Evolutionary conservation across 1,140 invertebrate species (phyloP).

Genomic region (Eupristina koningsbergeri): DNA sequence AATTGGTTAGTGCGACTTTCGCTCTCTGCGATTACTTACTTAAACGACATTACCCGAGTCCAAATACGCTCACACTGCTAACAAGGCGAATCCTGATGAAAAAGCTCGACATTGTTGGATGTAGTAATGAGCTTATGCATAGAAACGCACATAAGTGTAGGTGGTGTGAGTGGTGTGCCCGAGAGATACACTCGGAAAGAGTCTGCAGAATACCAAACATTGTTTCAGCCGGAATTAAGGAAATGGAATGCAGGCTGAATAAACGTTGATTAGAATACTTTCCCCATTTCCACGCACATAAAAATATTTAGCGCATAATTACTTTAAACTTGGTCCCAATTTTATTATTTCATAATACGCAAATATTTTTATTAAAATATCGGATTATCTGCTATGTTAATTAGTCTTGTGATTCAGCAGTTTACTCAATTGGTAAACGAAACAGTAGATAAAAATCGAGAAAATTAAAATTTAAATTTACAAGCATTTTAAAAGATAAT

Average conservation of each 20-base stretch:
- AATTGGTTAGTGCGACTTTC: conserved; percentile 45
- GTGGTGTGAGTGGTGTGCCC: background rate
- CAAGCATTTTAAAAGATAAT: too few relatives aligned
- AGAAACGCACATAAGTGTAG: background rate
- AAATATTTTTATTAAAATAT: too few relatives aligned
- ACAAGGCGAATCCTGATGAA: background rate
- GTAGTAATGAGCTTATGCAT: background rate
- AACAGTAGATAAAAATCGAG: too few relatives aligned
- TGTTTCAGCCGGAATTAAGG: background rate
- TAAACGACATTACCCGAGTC: background rate
- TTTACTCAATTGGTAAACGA: too few relatives aligned
- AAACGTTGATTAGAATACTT: background rate
- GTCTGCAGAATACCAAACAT: background rate
- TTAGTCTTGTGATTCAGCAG: too few relatives aligned
- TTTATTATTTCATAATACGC: too few relatives aligned
- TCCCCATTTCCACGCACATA: background rate
- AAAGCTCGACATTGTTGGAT: background rate
- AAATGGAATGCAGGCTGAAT: background rate
- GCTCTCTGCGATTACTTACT: background rate
- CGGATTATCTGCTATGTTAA: too few relatives aligned
- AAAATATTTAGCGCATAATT: too few relatives aligned
- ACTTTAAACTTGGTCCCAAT: too few relatives aligned
- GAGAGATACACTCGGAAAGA: background rate
- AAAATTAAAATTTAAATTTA: too few relatives aligned
- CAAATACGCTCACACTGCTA: background rate